These are phyloP conservation scores for Cyprinella venusta DNA, from an alignment of 2,797 vertebrate species.

Conservation along the genomic window DNA sequence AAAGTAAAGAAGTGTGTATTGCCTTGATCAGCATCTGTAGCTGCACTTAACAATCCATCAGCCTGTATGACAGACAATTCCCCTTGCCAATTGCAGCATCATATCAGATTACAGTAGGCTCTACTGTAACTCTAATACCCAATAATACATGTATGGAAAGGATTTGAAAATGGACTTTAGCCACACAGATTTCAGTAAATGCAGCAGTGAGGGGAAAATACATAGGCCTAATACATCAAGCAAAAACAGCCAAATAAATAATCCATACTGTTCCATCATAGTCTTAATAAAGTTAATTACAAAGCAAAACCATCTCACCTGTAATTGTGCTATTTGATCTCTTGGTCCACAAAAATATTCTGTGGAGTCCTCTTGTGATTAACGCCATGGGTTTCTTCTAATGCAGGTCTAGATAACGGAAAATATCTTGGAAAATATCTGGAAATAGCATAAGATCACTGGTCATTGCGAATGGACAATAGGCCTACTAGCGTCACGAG, in stretches of 20 bases:
- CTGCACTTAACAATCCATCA: background rate
- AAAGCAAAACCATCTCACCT: background rate
- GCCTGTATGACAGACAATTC: background rate
- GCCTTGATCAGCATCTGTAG: background rate
- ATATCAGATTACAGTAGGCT: conserved; percentile 14
- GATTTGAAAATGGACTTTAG: conserved; percentile 13
- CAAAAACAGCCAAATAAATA: background rate
- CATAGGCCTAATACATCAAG: background rate
- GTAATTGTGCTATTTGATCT: conserved; percentile 8
- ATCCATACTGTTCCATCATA: background rate
- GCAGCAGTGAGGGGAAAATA: background rate
- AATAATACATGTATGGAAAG: background rate
- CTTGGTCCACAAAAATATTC: conserved; percentile 31
- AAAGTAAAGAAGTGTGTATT: background rate
- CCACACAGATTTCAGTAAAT: background rate
- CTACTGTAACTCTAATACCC: conserved; percentile 4
- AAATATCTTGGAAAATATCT: background rate
- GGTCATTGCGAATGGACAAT: background rate
- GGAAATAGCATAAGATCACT: background rate
- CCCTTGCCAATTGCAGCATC: background rate
- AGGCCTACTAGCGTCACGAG: background rate
- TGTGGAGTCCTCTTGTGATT: background rate
- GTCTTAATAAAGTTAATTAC: background rate
- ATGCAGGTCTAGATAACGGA: background rate
- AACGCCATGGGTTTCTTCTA: conserved; percentile 14